Evolutionary conservation across 2,797 vertebrate genomes (phyloP).

Genomic region (Crocodylus rhombifer): DNA sequence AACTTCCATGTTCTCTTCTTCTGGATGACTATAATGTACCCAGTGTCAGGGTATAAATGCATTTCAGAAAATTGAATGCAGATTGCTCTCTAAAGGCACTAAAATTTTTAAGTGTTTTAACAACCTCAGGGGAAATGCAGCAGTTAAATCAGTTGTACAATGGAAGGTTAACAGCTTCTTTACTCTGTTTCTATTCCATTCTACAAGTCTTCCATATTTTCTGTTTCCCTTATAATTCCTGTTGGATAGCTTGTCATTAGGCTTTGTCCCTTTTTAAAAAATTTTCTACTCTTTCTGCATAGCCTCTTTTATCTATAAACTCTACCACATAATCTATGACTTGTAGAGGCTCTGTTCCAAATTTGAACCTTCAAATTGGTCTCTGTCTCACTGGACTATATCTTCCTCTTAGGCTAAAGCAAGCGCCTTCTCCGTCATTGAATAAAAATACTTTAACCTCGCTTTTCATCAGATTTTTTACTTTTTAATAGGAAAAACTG

Average conservation of each 20-base stretch:
- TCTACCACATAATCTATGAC: neutral
- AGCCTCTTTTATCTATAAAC: neutral
- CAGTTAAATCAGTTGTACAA: neutral
- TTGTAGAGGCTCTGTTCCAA: no score
- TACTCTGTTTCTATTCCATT: neutral
- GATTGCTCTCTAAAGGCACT: neutral
- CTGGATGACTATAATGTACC: neutral
- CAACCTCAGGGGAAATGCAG: neutral
- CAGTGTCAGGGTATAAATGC: neutral
- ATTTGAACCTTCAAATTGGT: no score
- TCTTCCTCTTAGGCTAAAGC: no score
- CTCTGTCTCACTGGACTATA: no score
- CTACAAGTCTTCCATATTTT: neutral
- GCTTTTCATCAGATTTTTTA: no score
- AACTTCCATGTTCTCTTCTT: neutral
- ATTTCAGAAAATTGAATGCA: neutral
- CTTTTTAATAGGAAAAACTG: no score
- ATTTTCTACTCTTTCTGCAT: neutral
- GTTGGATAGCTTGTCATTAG: neutral
- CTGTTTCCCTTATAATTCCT: neutral
- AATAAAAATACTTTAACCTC: no score
- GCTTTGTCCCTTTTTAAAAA: no score
- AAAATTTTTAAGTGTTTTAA: neutral
- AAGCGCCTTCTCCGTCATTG: no score
- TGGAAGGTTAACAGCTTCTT: neutral